Conservation (phyloP, 2,797 vertebrate species). For the Trachurus trachurus region DNA sequence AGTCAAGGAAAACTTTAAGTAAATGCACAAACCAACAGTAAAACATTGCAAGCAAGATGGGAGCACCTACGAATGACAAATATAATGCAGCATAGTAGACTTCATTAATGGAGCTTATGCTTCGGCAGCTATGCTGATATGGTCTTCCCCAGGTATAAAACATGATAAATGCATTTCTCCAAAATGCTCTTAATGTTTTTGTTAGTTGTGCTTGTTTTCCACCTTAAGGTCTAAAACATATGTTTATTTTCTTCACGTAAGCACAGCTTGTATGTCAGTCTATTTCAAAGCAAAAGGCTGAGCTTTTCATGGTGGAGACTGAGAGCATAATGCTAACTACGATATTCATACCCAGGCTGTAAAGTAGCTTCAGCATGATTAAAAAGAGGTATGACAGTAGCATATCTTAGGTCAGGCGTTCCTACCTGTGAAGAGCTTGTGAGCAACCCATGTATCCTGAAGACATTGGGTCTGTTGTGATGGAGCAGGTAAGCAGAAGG, state of each 20-base stretch:
- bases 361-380: too few species aligned
- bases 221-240: background rate
- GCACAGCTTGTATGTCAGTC: background rate
- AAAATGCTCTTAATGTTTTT: background rate
- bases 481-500: slow-evolving; percentile 78
- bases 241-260: background rate
- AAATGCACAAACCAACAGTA: background rate
- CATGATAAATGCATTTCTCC: background rate
- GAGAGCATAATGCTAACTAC: background rate
- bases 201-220: too few species aligned
- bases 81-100: background rate
- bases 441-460: slow-evolving; percentile 74
- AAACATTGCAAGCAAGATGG: background rate
- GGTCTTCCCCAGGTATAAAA: background rate
- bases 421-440: slow-evolving; percentile 78
- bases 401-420: background rate
- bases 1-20: background rate
- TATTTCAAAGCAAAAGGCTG: background rate
- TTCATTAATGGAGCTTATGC: background rate
- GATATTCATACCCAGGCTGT: too few species aligned
- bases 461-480: slow-evolving; percentile 70
- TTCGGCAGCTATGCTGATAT: background rate
- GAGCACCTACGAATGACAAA: background rate
- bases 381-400: too few species aligned
- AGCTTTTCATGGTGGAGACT: background rate